Percentiles rank a stretch among this genome's conserved stretches.
Evolutionary conservation across 2,113 vertebrate genomes (phyloP).

Genomic region (Polypterus senegalus): DNA sequence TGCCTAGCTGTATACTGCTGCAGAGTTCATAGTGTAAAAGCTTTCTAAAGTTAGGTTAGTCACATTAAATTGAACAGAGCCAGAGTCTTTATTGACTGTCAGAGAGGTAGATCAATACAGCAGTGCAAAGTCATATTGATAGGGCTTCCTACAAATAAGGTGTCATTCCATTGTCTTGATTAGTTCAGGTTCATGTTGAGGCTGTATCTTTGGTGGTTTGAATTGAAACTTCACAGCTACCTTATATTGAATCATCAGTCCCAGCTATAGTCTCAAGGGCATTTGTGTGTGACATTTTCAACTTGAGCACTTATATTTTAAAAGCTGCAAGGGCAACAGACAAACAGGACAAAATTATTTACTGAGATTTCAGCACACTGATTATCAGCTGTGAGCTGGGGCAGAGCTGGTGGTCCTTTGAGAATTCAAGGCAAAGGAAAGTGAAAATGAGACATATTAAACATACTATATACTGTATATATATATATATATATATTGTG

Average conservation of each 20-base stretch:
- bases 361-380: no score
- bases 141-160: conserved; percentile 14
- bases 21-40: neutral
- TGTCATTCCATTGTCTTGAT: conserved; percentile 14
- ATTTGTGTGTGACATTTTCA: neutral
- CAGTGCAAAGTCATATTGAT: conserved; percentile 14
- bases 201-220: conserved; percentile 2
- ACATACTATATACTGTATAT: no score
- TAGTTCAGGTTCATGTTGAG: conserved; percentile 21
- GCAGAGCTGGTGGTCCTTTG: no score
- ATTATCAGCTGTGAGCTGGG: no score
- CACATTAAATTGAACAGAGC: conserved; percentile 22
- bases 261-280: neutral
- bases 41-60: neutral
- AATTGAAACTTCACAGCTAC: neutral
- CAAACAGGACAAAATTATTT: no score
- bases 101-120: conserved; percentile 19
- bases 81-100: conserved; percentile 20
- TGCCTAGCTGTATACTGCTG: neutral
- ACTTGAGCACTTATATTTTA: neutral
- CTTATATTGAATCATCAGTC: neutral
- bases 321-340: neutral
- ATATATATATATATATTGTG: no score
- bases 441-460: no score
- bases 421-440: no score